Percentiles rank a stretch among this genome's conserved stretches.
phyloP scores from a whole-genome alignment of 2,113 vertebrate species.

The Malurus elegans region DNA sequence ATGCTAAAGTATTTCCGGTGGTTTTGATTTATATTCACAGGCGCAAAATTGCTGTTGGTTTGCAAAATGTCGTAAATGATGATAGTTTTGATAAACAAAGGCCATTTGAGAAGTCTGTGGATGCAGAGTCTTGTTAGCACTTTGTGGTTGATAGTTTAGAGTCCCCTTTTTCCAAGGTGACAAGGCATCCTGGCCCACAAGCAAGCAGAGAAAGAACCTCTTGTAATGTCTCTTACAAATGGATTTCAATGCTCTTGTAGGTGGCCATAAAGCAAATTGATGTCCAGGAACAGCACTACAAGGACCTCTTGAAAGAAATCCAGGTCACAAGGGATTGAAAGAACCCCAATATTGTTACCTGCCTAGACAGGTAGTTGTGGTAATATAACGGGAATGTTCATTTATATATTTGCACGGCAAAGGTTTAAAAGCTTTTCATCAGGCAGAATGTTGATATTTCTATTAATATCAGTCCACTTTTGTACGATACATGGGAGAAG shows the following conservation, averaged over 20 bases:
- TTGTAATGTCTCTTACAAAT: background rate
- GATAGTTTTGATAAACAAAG: background rate
- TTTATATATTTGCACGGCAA: background rate
- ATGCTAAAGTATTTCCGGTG: background rate
- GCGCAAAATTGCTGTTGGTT: background rate
- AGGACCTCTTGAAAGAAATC: constrained; percentile 93
- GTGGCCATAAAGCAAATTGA: constrained; percentile 97
- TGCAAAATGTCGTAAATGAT: background rate
- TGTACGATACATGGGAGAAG: background rate
- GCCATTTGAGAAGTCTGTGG: background rate
- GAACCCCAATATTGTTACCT: constrained; percentile 95
- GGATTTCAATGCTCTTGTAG: constrained; percentile 66
- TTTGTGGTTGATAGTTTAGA: background rate
- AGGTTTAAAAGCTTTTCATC: background rate
- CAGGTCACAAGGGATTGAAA: constrained; percentile 92
- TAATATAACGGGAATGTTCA: rapidly evolving
- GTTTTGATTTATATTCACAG: background rate
- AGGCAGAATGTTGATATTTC: background rate
- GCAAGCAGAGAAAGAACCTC: background rate
- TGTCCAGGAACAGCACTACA: constrained; percentile 91
- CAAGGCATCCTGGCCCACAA: rapidly evolving
- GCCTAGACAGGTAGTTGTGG: constrained; percentile 88
- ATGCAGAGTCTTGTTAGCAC: background rate
- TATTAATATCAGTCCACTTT: background rate
- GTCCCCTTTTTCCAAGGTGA: background rate